Base-by-base conservation (phyloP, 23 tunicate species). In the Ascidia mentula region DNA sequence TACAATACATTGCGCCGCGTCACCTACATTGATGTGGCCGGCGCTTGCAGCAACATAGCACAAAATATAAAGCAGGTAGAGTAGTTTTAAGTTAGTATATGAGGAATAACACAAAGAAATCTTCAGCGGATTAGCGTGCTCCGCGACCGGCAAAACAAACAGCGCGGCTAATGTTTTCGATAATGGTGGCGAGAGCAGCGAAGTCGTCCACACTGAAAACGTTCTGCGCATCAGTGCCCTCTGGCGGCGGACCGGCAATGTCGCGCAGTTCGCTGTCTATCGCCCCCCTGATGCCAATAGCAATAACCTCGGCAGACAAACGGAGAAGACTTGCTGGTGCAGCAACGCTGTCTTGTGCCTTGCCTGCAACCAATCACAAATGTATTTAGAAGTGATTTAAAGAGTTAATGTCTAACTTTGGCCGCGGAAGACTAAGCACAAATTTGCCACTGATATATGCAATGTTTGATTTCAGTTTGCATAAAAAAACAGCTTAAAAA, bases 121-220 rank as follows among this genome's bases (percentile, higher is more conserved):
- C 22, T 20, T 53, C 65, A 28, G 24, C 7, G 65, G 24, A 53
- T 9, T 53, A 53, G 7, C 65, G 28, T 28, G 65, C 74, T 30
- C 35, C 33, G 15, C 89, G 82, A 34, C 84, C 84, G 6, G 80
- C 90, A 69, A 82, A 82, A 60, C 97, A 91, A 34, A 91, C 97
- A 24, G 90, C 75, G n/a, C 77, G 39, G 69, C 91, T 78, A 59
- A 91, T 86, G 31, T 45, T 40, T 13, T 69, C 61, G 46, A 70
- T 75, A 34, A 86, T 28, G 6, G 31, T 61, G 38, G 59, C 77
- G 9, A 91, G 76, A 30, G 73, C 80, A 20, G 72, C 79, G 78
- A 91, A 91, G 38, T 86, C 90, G 15, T 72, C 80, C 2, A 91
- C 74, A 33, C 45, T 74, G 85, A 76, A 88, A 39, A 86, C 91